Evolutionary conservation across 2,113 vertebrate genomes (phyloP).

Genomic region (Puffinus mauretanicus): DNA sequence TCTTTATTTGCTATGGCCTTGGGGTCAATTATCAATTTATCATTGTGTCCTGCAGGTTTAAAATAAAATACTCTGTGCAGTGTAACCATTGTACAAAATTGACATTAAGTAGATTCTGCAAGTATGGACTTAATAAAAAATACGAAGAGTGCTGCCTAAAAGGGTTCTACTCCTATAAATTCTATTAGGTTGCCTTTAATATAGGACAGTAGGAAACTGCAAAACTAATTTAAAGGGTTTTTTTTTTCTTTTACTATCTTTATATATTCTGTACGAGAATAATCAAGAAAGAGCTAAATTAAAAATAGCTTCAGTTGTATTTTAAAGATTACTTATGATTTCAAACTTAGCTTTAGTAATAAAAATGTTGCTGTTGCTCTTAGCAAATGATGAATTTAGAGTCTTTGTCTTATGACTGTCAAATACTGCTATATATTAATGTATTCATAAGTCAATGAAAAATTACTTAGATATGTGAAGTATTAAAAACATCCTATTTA

Average conservation of each 20-base stretch:
- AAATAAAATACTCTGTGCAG: constrained; percentile 77
- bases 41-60: constrained; percentile 81
- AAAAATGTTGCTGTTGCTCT: background rate
- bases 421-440: too few relatives aligned
- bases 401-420: background rate
- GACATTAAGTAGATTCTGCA: constrained; percentile 83
- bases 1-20: constrained; percentile 85
- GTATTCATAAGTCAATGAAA: too few relatives aligned
- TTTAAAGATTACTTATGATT: constrained; percentile 13
- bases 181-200: constrained; percentile 79
- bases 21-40: constrained; percentile 88
- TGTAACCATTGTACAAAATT: constrained; percentile 77
- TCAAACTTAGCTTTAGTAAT: background rate
- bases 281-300: background rate
- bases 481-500: background rate
- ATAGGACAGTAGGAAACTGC: constrained; percentile 73
- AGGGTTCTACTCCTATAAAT: constrained; percentile 79
- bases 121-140: constrained; percentile 85
- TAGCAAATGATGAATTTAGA: background rate
- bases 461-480: too few relatives aligned
- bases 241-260: constrained; percentile 39
- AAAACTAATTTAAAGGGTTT: constrained; percentile 57
- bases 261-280: constrained; percentile 35
- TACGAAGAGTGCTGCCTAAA: constrained; percentile 75
- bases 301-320: background rate